A percentile compares a stretch with the other conserved stretches of the same genome.
Evolutionary conservation across 2,797 vertebrate species (phyloP).

Genomic region (Antrozous pallidus): DNA sequence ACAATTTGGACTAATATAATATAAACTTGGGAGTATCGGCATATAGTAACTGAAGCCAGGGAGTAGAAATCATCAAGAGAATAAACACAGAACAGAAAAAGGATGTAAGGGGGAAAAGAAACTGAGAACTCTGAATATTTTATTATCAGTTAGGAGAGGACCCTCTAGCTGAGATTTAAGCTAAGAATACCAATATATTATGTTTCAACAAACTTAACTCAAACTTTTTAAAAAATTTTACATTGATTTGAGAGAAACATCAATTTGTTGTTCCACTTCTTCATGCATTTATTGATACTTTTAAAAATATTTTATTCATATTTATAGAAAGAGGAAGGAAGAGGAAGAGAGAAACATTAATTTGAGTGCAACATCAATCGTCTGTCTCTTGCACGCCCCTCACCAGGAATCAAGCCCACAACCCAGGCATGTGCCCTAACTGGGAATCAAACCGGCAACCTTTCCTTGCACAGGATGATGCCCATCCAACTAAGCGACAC

Average conservation of each 20-base stretch:
- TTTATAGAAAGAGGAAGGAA: no score
- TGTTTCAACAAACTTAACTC: constrained; percentile 89
- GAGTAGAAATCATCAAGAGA: not conserved
- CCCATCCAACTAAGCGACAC: no score
- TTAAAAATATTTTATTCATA: no score
- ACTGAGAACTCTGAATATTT: not conserved
- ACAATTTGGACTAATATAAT: not conserved
- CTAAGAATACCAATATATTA: constrained; percentile 91
- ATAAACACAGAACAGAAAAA: not conserved
- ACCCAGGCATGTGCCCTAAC: no score
- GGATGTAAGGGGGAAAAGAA: not conserved
- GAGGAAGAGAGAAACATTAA: no score
- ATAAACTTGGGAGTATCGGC: not conserved
- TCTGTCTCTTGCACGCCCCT: no score
- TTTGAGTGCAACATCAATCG: no score
- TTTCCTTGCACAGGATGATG: no score
- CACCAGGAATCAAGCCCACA: no score
- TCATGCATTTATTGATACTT: not conserved
- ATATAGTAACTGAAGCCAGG: not conserved
- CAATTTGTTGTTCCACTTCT: not conserved
- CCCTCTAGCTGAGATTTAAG: constrained; percentile 88
- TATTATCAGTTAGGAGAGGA: not conserved
- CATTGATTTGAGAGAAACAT: not conserved
- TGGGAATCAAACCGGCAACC: no score
- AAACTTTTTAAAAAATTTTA: constrained; percentile 76